Conservation (phyloP, 1,140 invertebrate genomes). For the Condylostylus longicornis region DNA sequence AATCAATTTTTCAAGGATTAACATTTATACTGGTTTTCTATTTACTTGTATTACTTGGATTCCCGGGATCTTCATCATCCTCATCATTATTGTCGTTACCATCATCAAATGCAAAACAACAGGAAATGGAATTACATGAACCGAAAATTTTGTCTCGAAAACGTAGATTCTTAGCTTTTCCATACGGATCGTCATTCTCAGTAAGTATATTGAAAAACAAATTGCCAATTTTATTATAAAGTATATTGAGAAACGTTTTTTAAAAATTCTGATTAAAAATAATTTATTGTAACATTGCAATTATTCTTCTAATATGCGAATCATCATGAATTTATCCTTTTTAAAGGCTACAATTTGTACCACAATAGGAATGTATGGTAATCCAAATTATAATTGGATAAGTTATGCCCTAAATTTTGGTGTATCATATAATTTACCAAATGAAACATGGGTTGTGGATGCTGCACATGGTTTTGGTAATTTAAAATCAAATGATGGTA, state of each 20-base stretch:
- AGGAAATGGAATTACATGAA: background rate
- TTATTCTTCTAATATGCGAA: no score
- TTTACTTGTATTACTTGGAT: no score
- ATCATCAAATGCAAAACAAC: background rate
- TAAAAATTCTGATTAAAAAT: no score
- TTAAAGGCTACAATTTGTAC: constrained; percentile 24
- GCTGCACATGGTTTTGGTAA: constrained; percentile 28
- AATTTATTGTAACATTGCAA: no score
- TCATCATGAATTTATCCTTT: no score
- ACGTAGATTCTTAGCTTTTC: constrained; percentile 30
- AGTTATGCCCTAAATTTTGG: constrained; percentile 47
- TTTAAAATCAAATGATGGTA: constrained; percentile 26
- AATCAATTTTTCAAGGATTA: no score
- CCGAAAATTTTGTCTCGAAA: constrained; percentile 20
- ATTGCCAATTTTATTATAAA: no score
- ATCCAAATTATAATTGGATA: constrained; percentile 22
- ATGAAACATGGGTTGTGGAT: constrained; percentile 44
- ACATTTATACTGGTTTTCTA: no score
- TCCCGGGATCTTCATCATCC: no score
- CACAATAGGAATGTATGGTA: constrained; percentile 28
- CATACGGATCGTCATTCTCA: constrained; percentile 31
- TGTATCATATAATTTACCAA: constrained; percentile 56
- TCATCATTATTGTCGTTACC: no score
- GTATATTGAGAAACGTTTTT: no score
- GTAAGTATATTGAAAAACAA: constrained; percentile 25